Evolutionary conservation across 1,140 invertebrate genomes (phyloP), one percentile per base, ranked within the genome.

Genomic region (Temnothorax nylanderi): DNA sequence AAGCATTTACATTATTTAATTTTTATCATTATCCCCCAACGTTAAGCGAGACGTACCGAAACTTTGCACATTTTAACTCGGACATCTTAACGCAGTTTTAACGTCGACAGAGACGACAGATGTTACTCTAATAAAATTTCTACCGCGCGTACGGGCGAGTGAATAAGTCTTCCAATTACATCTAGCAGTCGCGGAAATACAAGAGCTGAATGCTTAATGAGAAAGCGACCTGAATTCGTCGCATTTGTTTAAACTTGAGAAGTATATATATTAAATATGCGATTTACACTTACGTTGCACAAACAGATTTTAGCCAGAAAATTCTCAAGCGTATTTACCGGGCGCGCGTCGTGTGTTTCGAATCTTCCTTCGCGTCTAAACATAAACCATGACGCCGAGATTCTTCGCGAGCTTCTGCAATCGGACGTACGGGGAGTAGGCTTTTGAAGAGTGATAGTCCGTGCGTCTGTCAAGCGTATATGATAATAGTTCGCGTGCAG

Each of bases 321-420:
- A 47, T 60, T 49, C 37, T 49, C 44, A 26, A 16, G n/a, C 16
- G 44, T 11, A 21, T 26, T 26, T 26, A 60, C n/a, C 41, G 54
- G 18, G 21, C n/a, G 13, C 54, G 41, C 26, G 69, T 21, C 54
- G 41, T 60, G 11, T 41, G 18, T 6, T 8, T 3, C 21, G 64
- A 82, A 82, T 84, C 69, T 44, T 58, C 58, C 67, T 47, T 60
- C 26, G 41, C 41, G 54, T 47, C 54, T 49, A 74, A 60, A 82
- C 67, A 74, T 82, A 82, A 84, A 84, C 54, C 13, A n/a, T 54
- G 77, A 82, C 37, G 71, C 51, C 72, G 32, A 44, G 47, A 85
- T 85, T 51, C 49, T 58, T 32, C 32, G 34, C n/a, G 41, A 64
- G 60, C 67, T 78, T 65, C 16, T 21, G 58, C 74, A 78, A 78